These are phyloP conservation scores for Proctacanthus coquilletti DNA, from an alignment of 1,140 invertebrate genomes.

Conservation along the genomic window DNA sequence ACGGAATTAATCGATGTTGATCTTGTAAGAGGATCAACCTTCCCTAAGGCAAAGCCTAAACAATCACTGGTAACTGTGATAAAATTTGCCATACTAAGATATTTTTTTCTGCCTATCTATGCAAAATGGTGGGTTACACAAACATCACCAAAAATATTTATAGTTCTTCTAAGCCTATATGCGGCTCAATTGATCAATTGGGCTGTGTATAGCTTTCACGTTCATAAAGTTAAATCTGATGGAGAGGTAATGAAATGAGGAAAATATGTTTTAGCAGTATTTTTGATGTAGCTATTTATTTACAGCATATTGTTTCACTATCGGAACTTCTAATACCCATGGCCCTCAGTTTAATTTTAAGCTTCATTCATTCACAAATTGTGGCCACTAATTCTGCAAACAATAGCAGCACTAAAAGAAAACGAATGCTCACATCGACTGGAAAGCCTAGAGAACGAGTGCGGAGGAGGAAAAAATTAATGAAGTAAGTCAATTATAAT, in stretches of 20 bases:
- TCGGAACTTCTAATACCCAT: constrained; percentile 51
- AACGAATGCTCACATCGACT: constrained; percentile 19
- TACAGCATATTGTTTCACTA: constrained; percentile 17
- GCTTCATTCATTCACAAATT: constrained; percentile 82
- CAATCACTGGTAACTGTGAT: constrained; percentile 70
- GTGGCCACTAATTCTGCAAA: constrained; percentile 47
- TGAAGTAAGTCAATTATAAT: constrained; percentile 24
- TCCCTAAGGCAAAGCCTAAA: constrained; percentile 85
- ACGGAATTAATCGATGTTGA: constrained; percentile 92
- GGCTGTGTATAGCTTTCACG: constrained; percentile 38
- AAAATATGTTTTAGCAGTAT: no score
- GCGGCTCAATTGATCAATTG: constrained; percentile 56
- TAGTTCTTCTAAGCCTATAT: constrained; percentile 59
- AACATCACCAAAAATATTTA: constrained; percentile 58
- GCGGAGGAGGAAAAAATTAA: constrained; percentile 20
- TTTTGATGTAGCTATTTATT: no score
- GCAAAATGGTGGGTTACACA: constrained; percentile 79
- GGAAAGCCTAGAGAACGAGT: constrained; percentile 25
- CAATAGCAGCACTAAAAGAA: constrained; percentile 19
- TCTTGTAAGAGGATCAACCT: constrained; percentile 82
- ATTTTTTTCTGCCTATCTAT: constrained; percentile 68
- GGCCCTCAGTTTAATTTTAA: constrained; percentile 63
- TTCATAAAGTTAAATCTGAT: no score
- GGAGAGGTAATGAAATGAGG: no score
- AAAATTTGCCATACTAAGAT: constrained; percentile 57